phyloP scores from a whole-genome alignment of 2,888 invertebrate genomes.

The Pardosa pseudoannulata region DNA sequence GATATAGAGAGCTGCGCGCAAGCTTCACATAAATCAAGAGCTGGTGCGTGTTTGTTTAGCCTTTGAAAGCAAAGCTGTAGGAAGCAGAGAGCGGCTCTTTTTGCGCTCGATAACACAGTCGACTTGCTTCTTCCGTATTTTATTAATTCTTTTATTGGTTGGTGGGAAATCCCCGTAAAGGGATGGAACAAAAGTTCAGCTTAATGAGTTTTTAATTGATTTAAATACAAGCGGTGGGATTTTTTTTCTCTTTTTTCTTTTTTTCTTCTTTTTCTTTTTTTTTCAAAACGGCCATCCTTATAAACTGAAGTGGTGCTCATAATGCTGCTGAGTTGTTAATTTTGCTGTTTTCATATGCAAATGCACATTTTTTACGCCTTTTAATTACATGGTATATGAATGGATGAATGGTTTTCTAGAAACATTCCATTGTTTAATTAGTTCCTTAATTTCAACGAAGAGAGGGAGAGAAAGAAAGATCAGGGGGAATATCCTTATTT shows the following conservation, averaged over 20 bases:
- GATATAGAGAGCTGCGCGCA: constrained; percentile 26
- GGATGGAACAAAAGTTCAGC: constrained; percentile 44
- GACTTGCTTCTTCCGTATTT: constrained; percentile 39
- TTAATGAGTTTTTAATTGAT: constrained; percentile 66
- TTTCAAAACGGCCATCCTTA: background rate
- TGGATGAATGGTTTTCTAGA: background rate
- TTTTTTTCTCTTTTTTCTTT: background rate
- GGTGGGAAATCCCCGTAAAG: constrained; percentile 36
- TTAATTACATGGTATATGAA: background rate
- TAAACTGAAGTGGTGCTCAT: background rate
- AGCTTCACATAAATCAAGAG: constrained; percentile 50
- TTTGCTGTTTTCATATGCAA: constrained; percentile 8
- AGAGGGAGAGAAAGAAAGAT: too few species aligned
- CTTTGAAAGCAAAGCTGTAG: constrained; percentile 46
- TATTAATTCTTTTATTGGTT: constrained; percentile 52
- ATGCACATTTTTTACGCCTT: background rate
- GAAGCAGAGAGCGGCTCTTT: constrained; percentile 24
- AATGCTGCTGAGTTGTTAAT: constrained; percentile 2
- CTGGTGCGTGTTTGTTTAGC: constrained; percentile 65
- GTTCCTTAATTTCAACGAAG: too few species aligned
- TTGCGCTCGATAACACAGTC: constrained; percentile 48
- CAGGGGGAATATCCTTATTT: too few species aligned
- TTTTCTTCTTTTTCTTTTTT: background rate
- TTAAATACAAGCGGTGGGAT: constrained; percentile 15
- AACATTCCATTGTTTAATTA: too few species aligned